These are phyloP conservation scores for Dichetophora obliterata DNA, from an alignment of 2,888 invertebrate genomes.

Conservation along the genomic window DNA sequence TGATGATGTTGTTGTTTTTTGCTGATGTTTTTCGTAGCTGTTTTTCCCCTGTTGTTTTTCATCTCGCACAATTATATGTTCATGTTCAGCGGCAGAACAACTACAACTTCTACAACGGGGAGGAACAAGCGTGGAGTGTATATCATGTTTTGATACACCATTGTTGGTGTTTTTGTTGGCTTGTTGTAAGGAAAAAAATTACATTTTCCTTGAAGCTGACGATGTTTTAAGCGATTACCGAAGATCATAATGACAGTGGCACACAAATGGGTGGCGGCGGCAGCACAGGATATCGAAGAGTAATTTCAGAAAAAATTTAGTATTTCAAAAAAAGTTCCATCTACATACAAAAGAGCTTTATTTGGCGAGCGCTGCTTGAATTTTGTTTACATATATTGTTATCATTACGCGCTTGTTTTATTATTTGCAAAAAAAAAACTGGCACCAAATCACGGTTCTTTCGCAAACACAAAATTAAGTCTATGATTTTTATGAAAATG, in stretches of 20 bases:
- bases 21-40: background rate
- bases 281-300: background rate
- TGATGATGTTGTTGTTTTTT: slow-evolving; percentile 19
- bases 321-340: background rate
- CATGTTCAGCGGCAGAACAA: slow-evolving; percentile 17
- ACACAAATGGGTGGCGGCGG: background rate
- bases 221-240: slow-evolving; percentile 12
- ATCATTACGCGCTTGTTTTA: background rate
- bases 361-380: background rate
- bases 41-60: slow-evolving; percentile 23
- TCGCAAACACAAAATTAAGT: background rate
- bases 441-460: slow-evolving; percentile 3
- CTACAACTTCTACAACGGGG: background rate
- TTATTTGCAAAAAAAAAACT: background rate
- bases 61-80: slow-evolving; percentile 33
- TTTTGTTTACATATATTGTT: background rate
- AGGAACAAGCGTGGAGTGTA: slow-evolving; percentile 13
- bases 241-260: slow-evolving; percentile 25
- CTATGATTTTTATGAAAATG: slow-evolving; percentile 11
- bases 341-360: background rate
- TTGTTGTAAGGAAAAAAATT: slow-evolving; percentile 1
- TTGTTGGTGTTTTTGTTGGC: slow-evolving; percentile 15
- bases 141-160: slow-evolving; percentile 2
- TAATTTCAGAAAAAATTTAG: background rate
- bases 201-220: background rate